Conservation (phyloP, 2,888 invertebrate genomes). For the Drosophila kambysellisi region DNA sequence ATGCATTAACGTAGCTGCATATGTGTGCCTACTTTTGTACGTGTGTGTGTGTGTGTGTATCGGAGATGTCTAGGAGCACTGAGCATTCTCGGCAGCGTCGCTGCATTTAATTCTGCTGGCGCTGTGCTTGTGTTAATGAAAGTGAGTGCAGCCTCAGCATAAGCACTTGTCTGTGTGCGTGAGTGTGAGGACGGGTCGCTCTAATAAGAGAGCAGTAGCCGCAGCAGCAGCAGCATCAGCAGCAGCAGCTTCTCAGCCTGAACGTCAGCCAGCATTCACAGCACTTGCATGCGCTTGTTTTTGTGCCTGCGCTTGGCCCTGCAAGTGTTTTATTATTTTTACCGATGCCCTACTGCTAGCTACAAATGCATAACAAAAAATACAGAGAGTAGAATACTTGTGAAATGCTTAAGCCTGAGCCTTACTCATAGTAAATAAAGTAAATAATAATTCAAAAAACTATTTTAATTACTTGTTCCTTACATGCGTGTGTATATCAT, state of each 20-base stretch:
- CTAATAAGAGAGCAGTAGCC: conserved; percentile 72
- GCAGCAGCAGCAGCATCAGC: conserved; percentile 42
- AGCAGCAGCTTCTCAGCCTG: conserved; percentile 48
- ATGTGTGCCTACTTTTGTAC: conserved; percentile 26
- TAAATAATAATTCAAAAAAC: neutral
- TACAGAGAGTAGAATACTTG: neutral
- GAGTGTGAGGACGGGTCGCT: conserved; percentile 50
- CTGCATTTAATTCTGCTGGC: conserved; percentile 69
- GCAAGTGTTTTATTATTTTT: conserved; percentile 61
- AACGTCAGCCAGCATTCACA: conserved; percentile 36
- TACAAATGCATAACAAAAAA: conserved; percentile 2
- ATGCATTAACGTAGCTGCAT: conserved; percentile 14
- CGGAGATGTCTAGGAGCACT: conserved; percentile 61
- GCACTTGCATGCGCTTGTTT: conserved; percentile 56
- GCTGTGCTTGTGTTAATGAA: conserved; percentile 71
- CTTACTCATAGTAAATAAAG: neutral
- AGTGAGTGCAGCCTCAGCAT: conserved; percentile 77
- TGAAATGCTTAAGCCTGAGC: neutral
- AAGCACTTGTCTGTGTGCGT: conserved; percentile 60
- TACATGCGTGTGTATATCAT: neutral
- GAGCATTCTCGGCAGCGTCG: conserved; percentile 61
- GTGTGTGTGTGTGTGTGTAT: conserved; percentile 42
- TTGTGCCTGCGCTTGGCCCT: conserved; percentile 43
- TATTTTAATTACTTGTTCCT: neutral
- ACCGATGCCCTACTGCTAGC: conserved; percentile 45